Evolutionary conservation across 2,888 invertebrate species (phyloP).

Genomic region (Calliopum simillimum): DNA sequence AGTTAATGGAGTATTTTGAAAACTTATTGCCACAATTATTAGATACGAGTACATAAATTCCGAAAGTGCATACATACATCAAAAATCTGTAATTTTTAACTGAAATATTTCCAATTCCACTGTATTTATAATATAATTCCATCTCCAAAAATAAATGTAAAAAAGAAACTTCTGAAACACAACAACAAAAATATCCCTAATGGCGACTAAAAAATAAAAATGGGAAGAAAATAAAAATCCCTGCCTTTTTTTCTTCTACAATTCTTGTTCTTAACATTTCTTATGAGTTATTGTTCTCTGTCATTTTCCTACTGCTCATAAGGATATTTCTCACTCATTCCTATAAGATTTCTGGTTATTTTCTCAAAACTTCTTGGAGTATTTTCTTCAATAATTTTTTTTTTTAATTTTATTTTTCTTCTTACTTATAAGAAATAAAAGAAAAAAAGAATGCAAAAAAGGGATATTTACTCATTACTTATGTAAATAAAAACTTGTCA

Average conservation of each 20-base stretch:
- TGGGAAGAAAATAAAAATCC: background rate
- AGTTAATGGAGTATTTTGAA: too few species aligned
- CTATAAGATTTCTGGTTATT: background rate
- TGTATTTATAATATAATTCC: too few species aligned
- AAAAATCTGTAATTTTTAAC: too few species aligned
- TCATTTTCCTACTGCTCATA: background rate
- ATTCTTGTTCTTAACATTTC: conserved; percentile 14
- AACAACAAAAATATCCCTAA: conserved; percentile 16
- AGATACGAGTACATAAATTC: too few species aligned
- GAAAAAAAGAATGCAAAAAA: background rate
- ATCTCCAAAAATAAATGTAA: too few species aligned
- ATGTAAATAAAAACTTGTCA: background rate
- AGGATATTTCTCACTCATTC: background rate
- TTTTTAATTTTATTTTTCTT: too few species aligned
- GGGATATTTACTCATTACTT: background rate
- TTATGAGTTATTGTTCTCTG: conserved; percentile 27
- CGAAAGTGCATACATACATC: too few species aligned
- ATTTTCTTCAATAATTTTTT: background rate
- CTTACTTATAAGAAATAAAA: background rate
- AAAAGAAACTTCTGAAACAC: background rate
- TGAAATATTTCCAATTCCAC: too few species aligned
- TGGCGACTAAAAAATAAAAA: conserved; percentile 19
- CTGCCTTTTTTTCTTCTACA: background rate
- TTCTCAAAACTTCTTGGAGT: background rate
- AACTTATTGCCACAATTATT: too few species aligned